These are phyloP conservation scores for Loripinus fragilis DNA, from an alignment of 2,888 invertebrate species.

Conservation along the genomic window DNA sequence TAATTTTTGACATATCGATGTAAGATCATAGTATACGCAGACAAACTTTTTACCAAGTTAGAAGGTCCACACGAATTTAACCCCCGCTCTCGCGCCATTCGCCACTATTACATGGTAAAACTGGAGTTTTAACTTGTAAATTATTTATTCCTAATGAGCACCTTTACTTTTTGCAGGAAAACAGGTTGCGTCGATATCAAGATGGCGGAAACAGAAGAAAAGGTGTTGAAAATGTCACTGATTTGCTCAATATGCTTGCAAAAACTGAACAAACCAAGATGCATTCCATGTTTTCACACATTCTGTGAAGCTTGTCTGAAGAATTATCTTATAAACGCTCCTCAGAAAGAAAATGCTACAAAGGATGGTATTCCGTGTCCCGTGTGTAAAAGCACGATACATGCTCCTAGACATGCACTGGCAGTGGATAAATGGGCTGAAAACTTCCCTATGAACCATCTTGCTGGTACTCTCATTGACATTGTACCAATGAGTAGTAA, in stretches of 20 bases:
- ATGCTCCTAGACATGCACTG: constrained; percentile 48
- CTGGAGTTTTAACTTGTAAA: too few relatives aligned
- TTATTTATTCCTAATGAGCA: too few relatives aligned
- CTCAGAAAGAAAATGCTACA: constrained; percentile 52
- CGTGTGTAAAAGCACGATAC: constrained; percentile 49
- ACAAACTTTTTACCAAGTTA: too few relatives aligned
- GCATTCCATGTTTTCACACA: constrained; percentile 59
- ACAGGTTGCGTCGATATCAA: neutral
- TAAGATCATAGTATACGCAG: too few relatives aligned
- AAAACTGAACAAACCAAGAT: constrained; percentile 51
- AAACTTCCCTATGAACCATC: constrained; percentile 62
- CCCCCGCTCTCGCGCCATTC: too few relatives aligned
- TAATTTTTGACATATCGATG: too few relatives aligned
- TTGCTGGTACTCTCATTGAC: constrained; percentile 60
- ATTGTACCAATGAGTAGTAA: constrained; percentile 51
- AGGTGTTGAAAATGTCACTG: constrained; percentile 57
- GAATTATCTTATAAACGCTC: constrained; percentile 51
- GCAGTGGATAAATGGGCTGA: constrained; percentile 59
- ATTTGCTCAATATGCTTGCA: constrained; percentile 61
- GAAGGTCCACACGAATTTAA: too few relatives aligned
- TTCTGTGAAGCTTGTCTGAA: constrained; percentile 59
- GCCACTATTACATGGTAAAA: too few relatives aligned
- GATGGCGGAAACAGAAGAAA: constrained; percentile 55
- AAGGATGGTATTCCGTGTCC: constrained; percentile 63
- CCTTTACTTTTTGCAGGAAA: too few relatives aligned